Base-by-base conservation (phyloP, 2,888 invertebrate species). In the Leptopilina syphax region DNA sequence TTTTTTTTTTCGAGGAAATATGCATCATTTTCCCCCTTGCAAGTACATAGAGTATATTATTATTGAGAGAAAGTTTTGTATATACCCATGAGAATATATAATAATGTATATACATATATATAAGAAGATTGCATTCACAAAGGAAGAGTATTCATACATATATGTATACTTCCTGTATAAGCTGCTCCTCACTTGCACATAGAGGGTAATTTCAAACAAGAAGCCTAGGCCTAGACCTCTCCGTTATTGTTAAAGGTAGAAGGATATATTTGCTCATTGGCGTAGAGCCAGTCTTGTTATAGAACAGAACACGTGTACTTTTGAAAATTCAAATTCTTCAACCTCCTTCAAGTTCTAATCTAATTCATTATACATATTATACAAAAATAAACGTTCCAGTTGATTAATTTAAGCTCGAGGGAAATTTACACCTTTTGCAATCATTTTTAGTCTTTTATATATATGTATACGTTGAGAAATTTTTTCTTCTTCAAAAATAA, bases 131-230 rank as follows among this genome's bases (percentile, higher is more conserved):
- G 12, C 3, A 50, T 50, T 50, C 1, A 50, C 50, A 50, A 50
- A 50, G 50, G 50, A 50, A 50, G 12, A 2, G 47, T 47, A 47
- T 47, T 8, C 5, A 47, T 8, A 3, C n/a, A 3, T 34, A 34
- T 34, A 34, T 34, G 34, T 34, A 34, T 50, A 50, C 50, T 50
- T 50, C 50, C 50, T 50, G 50, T 50, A 50, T 68, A 73, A 82
- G 81, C 80, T 80, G 34, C 66, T 34, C 41, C 50, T 27, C 27
- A 27, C 27, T 27, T 27, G 27, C 65, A 70, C 66, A 77, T 77
- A 80, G 79, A 77, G 80, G 24, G 82, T 77, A 80, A 82, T 82
- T 80, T 80, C 78, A 70, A 24, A 70, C 27, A 70, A 70, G 66
- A 70, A 70, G 68, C 68, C 68, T 70, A 70, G 68, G 68, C 68